Percentiles rank a stretch among this genome's conserved stretches.
Evolutionary conservation across 2,113 vertebrate genomes (phyloP).

Genomic region (Oxyura jamaicensis): DNA sequence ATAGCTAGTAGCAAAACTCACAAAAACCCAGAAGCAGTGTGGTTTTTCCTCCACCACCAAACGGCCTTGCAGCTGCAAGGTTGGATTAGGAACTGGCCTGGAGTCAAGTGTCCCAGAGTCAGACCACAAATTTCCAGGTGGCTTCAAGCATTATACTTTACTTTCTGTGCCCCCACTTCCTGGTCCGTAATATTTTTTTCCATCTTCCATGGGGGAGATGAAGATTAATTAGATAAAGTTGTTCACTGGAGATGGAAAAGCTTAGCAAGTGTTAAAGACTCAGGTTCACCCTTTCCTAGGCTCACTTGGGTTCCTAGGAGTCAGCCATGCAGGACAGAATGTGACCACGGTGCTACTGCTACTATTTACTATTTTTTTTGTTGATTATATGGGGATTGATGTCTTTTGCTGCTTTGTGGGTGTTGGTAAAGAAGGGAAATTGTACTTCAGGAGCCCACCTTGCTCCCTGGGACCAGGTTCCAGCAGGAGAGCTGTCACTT

Average conservation of each 20-base stretch:
- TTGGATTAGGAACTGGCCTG: background rate
- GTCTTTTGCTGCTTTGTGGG: background rate
- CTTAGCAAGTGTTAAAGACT: background rate
- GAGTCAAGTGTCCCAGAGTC: background rate
- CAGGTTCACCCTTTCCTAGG: background rate
- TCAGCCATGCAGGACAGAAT: background rate
- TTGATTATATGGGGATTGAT: background rate
- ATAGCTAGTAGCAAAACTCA: background rate
- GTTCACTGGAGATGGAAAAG: background rate
- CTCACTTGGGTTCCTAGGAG: background rate
- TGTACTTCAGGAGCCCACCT: background rate
- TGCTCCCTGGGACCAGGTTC: rapidly evolving
- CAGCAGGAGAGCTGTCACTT: background rate
- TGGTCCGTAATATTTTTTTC: background rate
- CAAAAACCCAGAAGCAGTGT: background rate
- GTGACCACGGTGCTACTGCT: background rate
- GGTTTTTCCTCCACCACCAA: background rate
- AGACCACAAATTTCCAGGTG: background rate
- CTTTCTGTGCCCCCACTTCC: background rate
- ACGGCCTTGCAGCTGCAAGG: background rate
- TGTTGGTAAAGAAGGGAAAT: rapidly evolving
- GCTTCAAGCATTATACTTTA: background rate
- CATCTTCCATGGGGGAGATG: background rate
- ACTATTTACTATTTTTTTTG: background rate
- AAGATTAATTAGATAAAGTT: background rate